Conservation (phyloP, 2,113 vertebrate species). For the Ovibos moschatus region DNA sequence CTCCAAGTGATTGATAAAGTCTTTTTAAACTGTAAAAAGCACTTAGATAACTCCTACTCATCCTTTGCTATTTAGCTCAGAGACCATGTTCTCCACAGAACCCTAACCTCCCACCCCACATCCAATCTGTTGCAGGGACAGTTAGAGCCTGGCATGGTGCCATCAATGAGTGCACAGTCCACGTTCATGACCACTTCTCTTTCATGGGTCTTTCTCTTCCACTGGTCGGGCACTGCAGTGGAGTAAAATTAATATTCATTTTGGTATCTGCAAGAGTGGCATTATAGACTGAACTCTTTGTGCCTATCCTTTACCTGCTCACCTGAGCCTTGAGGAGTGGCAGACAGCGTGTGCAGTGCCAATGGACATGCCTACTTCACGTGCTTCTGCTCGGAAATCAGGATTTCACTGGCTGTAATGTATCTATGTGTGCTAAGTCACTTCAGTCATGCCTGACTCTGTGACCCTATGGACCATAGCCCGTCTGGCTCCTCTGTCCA, state of each 20-base stretch:
- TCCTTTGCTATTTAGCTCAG: neutral
- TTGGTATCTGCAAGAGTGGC: neutral
- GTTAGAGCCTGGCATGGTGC: too few relatives aligned
- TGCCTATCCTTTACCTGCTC: neutral
- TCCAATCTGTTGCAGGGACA: neutral
- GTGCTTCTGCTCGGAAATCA: too few relatives aligned
- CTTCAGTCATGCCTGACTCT: neutral
- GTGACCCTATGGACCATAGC: neutral
- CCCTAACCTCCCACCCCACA: neutral
- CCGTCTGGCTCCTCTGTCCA: accelerated
- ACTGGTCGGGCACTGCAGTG: neutral
- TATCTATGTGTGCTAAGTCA: neutral
- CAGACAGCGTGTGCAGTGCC: neutral
- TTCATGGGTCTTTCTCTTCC: neutral
- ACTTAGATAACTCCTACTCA: neutral
- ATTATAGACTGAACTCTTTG: neutral
- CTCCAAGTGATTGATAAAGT: neutral
- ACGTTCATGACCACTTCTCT: neutral
- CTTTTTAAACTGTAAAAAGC: neutral
- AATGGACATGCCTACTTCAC: accelerated
- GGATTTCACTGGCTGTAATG: neutral
- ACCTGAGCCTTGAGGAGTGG: neutral
- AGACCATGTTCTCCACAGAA: neutral
- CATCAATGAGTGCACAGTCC: neutral
- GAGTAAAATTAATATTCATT: neutral